Percentiles rank a stretch among this genome's conserved stretches.
Evolutionary conservation across 2,113 vertebrate genomes (phyloP).

Genomic region (Trematomus loennbergii): DNA sequence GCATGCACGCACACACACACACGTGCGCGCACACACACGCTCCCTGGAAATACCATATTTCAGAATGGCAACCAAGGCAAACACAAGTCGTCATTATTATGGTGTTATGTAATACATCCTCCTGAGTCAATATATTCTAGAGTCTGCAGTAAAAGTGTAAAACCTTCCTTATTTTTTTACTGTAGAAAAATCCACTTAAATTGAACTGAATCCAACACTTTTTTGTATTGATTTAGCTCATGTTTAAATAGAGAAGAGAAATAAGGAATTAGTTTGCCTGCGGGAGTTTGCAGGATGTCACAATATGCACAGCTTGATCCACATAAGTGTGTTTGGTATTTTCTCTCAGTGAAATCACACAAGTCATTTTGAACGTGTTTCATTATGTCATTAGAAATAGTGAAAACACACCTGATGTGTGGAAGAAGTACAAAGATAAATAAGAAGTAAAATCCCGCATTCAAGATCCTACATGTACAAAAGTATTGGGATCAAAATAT

Average conservation of each 20-base stretch:
- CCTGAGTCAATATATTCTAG: background rate
- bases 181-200: too few species aligned
- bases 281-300: slow-evolving; percentile 14
- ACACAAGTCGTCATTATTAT: slow-evolving; percentile 5
- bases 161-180: background rate
- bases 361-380: slow-evolving; percentile 36
- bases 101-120: slow-evolving; percentile 2
- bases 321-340: slow-evolving; percentile 51
- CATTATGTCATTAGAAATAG: slow-evolving; percentile 35
- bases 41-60: background rate
- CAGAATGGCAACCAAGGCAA: background rate
- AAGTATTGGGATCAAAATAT: too few species aligned
- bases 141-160: background rate
- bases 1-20: background rate
- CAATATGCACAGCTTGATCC: slow-evolving; percentile 22
- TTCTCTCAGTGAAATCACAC: slow-evolving; percentile 31
- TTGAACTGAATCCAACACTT: too few species aligned
- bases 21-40: background rate
- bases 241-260: slow-evolving; percentile 8
- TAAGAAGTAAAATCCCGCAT: too few species aligned
- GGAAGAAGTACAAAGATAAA: too few species aligned
- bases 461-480: too few species aligned
- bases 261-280: slow-evolving; percentile 11
- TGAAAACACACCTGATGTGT: background rate
- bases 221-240: background rate